Percentiles rank a stretch among this genome's conserved stretches.
phyloP scores from a whole-genome alignment of 2,797 vertebrate species.

The Sebastes itinus region DNA sequence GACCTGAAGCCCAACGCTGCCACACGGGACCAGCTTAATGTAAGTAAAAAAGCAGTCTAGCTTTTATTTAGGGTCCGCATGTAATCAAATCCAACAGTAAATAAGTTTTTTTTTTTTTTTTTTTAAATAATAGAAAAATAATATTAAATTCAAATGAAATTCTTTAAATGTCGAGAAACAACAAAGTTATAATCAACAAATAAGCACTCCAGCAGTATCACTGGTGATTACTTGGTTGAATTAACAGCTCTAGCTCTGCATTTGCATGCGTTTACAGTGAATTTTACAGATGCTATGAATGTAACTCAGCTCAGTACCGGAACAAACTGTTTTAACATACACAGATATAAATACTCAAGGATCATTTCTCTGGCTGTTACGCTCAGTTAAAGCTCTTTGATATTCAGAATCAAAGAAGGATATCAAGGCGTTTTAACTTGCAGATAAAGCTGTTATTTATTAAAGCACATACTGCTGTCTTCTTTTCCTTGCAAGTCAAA shows the following conservation, averaged over 20 bases:
- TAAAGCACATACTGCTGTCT: not conserved
- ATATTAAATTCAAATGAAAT: too few relatives aligned
- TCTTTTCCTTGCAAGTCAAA: not conserved
- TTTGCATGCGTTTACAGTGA: not conserved
- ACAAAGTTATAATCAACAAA: too few relatives aligned
- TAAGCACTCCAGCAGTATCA: too few relatives aligned
- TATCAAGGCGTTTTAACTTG: not conserved
- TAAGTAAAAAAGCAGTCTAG: conserved; percentile 69
- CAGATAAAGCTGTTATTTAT: not conserved
- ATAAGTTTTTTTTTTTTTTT: not conserved
- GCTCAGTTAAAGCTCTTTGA: not conserved
- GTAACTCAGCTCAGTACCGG: not conserved
- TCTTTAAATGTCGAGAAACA: too few relatives aligned
- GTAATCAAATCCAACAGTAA: not conserved
- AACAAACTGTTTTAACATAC: not conserved
- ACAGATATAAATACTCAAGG: not conserved
- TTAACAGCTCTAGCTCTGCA: not conserved
- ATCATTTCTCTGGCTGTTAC: not conserved
- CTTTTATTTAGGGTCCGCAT: not conserved
- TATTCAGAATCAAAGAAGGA: not conserved
- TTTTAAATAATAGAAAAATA: too few relatives aligned
- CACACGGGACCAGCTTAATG: conserved; percentile 96
- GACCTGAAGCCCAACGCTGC: conserved; percentile 98
- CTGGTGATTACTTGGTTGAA: not conserved
- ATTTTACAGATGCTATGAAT: not conserved